Conservation (phyloP, 2,888 invertebrate genomes). For the Trilocha varians region DNA sequence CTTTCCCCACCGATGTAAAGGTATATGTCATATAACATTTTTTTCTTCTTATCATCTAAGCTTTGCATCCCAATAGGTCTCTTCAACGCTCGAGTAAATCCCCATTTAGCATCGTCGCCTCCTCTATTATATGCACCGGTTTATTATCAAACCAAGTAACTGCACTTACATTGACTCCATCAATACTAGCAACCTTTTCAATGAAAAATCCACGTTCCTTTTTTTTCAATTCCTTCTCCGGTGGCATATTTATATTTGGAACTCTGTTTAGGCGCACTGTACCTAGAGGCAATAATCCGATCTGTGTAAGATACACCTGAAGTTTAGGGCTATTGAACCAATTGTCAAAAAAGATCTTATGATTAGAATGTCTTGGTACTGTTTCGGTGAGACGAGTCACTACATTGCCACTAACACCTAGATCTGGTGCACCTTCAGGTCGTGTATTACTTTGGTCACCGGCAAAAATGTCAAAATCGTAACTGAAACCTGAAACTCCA, state of each 20-base stretch:
- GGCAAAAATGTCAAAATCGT: constrained; percentile 33
- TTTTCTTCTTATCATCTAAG: too few species aligned
- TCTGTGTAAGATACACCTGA: constrained; percentile 7
- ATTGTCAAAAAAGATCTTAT: constrained; percentile 29
- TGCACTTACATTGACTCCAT: constrained; percentile 2
- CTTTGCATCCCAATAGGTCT: too few species aligned
- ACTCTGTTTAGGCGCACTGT: constrained; percentile 8
- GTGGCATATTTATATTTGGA: constrained; percentile 5
- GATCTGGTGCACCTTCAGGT: constrained; percentile 20
- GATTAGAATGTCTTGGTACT: constrained; percentile 21
- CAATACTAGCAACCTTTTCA: constrained; percentile 3
- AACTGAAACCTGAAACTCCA: constrained; percentile 33
- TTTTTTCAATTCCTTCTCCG: constrained; percentile 5
- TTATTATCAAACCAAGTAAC: constrained; percentile 7
- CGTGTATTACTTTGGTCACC: constrained; percentile 20
- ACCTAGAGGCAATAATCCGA: constrained; percentile 5
- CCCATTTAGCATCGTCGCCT: too few species aligned
- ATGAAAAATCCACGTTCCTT: constrained; percentile 4
- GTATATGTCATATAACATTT: too few species aligned
- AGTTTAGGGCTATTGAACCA: constrained; percentile 21
- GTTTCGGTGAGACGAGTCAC: constrained; percentile 19
- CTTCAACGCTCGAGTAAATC: too few species aligned
- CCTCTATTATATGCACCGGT: neutral
- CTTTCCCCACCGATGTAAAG: too few species aligned
- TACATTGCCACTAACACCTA: constrained; percentile 23